A percentile compares a stretch with the other conserved stretches of the same genome.
phyloP scores from a whole-genome alignment of 1,140 invertebrate genomes.

The Rhyzopertha dominica region DNA sequence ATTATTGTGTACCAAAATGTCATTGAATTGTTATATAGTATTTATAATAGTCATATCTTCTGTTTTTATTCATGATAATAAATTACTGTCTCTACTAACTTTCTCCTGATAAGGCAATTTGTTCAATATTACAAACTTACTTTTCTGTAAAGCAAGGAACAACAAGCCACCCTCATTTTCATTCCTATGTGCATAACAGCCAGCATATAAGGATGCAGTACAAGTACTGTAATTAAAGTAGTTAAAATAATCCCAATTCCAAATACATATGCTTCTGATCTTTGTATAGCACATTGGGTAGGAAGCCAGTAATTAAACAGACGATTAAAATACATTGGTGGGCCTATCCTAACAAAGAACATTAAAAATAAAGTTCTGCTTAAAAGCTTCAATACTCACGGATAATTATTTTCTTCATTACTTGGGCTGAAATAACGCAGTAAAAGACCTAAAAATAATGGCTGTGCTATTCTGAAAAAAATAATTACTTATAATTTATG shows the following conservation, averaged over 20 bases:
- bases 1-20: neutral
- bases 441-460: constrained; percentile 34
- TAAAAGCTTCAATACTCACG: too few species aligned
- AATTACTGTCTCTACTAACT: neutral
- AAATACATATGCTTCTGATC: constrained; percentile 55
- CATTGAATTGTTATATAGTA: constrained; percentile 1
- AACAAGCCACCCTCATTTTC: constrained; percentile 66
- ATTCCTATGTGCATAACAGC: constrained; percentile 63
- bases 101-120: constrained; percentile 6
- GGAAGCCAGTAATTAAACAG: constrained; percentile 47
- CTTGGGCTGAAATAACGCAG: constrained; percentile 32
- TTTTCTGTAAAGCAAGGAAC: constrained; percentile 71
- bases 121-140: constrained; percentile 45
- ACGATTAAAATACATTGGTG: constrained; percentile 15
- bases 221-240: constrained; percentile 56
- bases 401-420: constrained; percentile 22
- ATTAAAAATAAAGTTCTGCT: too few species aligned
- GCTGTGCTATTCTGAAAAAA: constrained; percentile 29
- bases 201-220: constrained; percentile 69
- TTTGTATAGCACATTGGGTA: constrained; percentile 43
- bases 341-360: constrained; percentile 3
- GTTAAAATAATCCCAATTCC: constrained; percentile 57
- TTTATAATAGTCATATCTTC: neutral
- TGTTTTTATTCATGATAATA: neutral
- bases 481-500: constrained; percentile 1